Evolutionary conservation across 2,888 invertebrate genomes (phyloP), one percentile per base, ranked within the genome.

Genomic region (Pheosia gnoma): DNA sequence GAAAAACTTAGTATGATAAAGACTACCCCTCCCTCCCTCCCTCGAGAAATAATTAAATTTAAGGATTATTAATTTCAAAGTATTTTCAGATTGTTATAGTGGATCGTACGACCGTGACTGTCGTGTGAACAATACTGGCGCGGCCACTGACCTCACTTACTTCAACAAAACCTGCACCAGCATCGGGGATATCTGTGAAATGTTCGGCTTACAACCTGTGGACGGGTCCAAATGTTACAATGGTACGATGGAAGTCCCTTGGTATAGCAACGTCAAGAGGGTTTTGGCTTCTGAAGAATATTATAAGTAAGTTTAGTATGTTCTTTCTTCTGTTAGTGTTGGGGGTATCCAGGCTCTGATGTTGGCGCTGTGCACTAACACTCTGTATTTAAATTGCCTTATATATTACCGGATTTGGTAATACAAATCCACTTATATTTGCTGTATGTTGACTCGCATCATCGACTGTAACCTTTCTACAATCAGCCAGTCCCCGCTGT

Each of bases 201-300:
- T 77, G 0, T 81, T 89, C 25, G 89, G 89, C 1, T 89, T 87
- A 57, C 61, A 78, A 3, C 89, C 93, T 0, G 78, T 87, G 8
- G 91, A 95, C 72, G 89, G 86, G 0, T 87, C 80, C 0, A 84
- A 87, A 64, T 96, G 96, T 73, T 75, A 79, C 64, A 83, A 93
- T 59, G 85, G 75, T 0, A 81, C 78, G 1, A 70, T 82, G 25
- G 68, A 67, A 0, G 74, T 92, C 0, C 93, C 94, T 0, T 92
- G 96, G 82, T 94, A 94, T 59, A 82, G 85, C 0, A 89, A 95
- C 53, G 88, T 95, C 4, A 94, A 88, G 0, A 89, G 96, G 56
- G 85, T 89, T 7, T 81, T 96, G 38, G 95, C 96, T 1, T 93
- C 95, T 1, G 95, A 96, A 76, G 95, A 96, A 76, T 96, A 95